phyloP scores from a whole-genome alignment of 1,140 invertebrate species.

The Drosophila nigrodunni region DNA sequence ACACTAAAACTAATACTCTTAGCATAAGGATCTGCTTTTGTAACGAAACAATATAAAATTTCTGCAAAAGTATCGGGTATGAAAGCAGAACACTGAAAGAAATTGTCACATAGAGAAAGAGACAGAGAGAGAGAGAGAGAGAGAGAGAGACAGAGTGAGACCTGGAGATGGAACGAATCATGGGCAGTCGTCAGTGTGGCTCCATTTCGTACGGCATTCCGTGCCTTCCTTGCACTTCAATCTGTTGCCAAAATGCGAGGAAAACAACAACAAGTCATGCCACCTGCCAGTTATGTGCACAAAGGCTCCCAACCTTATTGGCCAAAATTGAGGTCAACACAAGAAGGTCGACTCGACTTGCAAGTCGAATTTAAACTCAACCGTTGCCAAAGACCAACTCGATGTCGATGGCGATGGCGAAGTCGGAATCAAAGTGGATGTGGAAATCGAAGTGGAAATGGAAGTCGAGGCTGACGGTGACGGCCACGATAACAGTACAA shows the following conservation, averaged over 20 bases:
- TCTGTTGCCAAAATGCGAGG: slow-evolving; percentile 47
- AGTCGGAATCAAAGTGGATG: background rate
- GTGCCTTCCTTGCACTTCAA: slow-evolving; percentile 73
- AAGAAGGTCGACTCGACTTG: slow-evolving; percentile 65
- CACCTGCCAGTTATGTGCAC: slow-evolving; percentile 46
- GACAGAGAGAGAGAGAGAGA: background rate
- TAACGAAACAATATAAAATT: too few relatives aligned
- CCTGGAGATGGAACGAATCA: background rate
- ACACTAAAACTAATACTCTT: too few relatives aligned
- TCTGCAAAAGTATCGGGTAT: too few relatives aligned
- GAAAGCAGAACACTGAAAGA: slow-evolving; percentile 38
- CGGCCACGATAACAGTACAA: slow-evolving; percentile 44
- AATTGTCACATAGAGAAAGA: slow-evolving; percentile 35
- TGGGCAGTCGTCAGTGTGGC: slow-evolving; percentile 18
- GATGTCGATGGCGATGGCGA: slow-evolving; percentile 4
- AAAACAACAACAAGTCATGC: slow-evolving; percentile 58
- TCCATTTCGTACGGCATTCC: slow-evolving; percentile 15
- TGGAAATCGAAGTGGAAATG: background rate
- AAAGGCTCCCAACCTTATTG: slow-evolving; percentile 61
- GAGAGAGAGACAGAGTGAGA: background rate
- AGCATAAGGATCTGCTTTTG: too few relatives aligned
- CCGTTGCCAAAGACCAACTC: background rate
- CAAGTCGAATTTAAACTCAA: slow-evolving; percentile 33
- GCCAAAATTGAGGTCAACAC: slow-evolving; percentile 73
- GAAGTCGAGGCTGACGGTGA: slow-evolving; percentile 2